Evolutionary conservation across 2,797 vertebrate species (phyloP).

Genomic region (Poecilia picta): DNA sequence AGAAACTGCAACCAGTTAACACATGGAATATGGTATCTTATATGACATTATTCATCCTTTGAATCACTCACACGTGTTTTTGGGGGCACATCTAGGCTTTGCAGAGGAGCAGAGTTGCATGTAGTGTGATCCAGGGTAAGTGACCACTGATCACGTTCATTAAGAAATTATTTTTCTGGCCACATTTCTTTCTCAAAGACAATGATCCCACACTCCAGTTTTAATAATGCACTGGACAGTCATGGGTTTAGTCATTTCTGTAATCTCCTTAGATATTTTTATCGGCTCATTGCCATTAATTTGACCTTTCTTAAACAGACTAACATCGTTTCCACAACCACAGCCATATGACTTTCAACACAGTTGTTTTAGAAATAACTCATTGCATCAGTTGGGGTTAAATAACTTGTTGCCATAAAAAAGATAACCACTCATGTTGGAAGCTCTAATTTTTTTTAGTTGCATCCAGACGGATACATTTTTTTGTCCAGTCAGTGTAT

Average conservation of each 20-base stretch:
- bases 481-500: neutral
- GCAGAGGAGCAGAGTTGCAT: no score
- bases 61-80: no score
- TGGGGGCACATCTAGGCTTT: no score
- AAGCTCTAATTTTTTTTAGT: neutral
- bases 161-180: neutral
- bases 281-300: neutral
- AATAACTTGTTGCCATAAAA: neutral
- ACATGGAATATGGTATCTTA: no score
- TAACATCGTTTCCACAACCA: neutral
- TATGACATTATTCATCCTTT: no score
- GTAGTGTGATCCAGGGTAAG: no score
- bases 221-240: neutral
- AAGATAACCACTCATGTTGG: neutral
- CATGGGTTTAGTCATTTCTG: neutral
- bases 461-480: neutral
- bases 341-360: neutral
- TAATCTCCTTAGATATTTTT: neutral
- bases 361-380: neutral
- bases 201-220: neutral
- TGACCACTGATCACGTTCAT: neutral
- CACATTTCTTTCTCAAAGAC: neutral
- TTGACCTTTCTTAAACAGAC: neutral
- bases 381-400: neutral
- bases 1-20: no score